phyloP scores from a whole-genome alignment of 2,113 vertebrate species.

The Channa argus region DNA sequence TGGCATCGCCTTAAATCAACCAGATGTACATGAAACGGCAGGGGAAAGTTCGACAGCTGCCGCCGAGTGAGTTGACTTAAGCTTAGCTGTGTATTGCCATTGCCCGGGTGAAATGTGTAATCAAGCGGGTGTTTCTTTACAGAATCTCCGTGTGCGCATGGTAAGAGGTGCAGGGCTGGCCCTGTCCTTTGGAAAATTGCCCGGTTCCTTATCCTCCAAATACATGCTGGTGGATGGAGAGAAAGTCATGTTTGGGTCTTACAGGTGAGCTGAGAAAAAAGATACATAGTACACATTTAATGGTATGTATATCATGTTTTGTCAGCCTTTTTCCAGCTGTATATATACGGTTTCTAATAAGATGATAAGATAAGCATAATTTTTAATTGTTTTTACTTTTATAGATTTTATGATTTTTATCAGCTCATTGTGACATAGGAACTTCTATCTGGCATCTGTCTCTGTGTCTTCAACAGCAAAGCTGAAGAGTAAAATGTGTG shows the following conservation, averaged over 20 bases:
- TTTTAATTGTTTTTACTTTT: too few species aligned
- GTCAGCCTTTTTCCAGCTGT: too few species aligned
- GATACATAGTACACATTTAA: too few species aligned
- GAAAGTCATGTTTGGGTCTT: slow-evolving; percentile 94
- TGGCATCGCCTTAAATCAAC: slow-evolving; percentile 10
- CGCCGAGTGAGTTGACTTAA: slow-evolving; percentile 23
- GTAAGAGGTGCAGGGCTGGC: slow-evolving; percentile 90
- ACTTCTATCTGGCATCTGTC: too few species aligned
- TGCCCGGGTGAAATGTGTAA: slow-evolving; percentile 26
- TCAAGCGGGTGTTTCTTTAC: slow-evolving; percentile 39
- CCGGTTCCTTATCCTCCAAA: slow-evolving; percentile 87
- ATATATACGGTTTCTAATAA: too few species aligned
- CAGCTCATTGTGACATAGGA: too few species aligned
- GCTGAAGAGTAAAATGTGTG: too few species aligned
- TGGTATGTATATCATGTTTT: too few species aligned
- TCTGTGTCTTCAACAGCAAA: too few species aligned
- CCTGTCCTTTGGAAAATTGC: slow-evolving; percentile 89
- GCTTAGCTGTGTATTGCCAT: slow-evolving; percentile 15
- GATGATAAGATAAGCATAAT: too few species aligned
- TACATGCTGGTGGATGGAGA: slow-evolving; percentile 98
- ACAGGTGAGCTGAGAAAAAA: slow-evolving; percentile 75
- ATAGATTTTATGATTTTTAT: too few species aligned
- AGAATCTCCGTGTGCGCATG: slow-evolving; percentile 92
- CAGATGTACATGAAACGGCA: background rate
- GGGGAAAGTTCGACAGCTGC: background rate